phyloP scores from a whole-genome alignment of 2,113 vertebrate genomes.

The Daubentonia madagascariensis region DNA sequence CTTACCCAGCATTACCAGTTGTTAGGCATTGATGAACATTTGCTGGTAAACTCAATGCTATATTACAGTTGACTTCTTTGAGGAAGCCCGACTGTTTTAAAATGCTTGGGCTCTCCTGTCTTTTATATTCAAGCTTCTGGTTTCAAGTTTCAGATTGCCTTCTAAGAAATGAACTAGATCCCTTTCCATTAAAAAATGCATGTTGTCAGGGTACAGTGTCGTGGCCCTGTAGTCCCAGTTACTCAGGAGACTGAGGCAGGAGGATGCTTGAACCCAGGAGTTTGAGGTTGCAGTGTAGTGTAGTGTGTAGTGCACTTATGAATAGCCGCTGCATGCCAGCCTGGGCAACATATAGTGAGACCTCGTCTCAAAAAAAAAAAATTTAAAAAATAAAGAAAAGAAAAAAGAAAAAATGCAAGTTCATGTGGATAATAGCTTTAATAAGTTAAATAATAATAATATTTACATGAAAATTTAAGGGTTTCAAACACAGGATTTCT shows the following conservation, averaged over 20 bases:
- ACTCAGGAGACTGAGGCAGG: neutral
- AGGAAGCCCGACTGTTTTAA: neutral
- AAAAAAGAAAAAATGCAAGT: neutral
- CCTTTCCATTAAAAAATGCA: neutral
- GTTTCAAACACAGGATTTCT: neutral
- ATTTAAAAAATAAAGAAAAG: neutral
- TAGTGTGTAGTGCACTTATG: neutral
- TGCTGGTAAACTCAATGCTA: neutral
- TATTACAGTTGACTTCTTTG: neutral
- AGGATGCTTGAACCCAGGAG: neutral
- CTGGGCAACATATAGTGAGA: neutral
- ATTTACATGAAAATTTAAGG: neutral
- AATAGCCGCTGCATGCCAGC: neutral
- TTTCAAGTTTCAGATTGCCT: neutral
- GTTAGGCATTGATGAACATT: neutral
- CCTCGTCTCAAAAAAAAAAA: neutral
- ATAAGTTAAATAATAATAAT: neutral
- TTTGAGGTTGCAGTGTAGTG: neutral
- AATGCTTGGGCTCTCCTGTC: neutral
- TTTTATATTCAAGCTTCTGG: neutral
- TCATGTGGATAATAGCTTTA: neutral
- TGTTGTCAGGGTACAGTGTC: neutral
- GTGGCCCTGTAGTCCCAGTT: neutral
- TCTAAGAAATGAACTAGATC: neutral
- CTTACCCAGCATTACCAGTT: neutral